Evolutionary conservation across 2,797 vertebrate species (phyloP), one percentile per base, ranked within the genome.

Genomic region (Hephaestus fuliginosus): DNA sequence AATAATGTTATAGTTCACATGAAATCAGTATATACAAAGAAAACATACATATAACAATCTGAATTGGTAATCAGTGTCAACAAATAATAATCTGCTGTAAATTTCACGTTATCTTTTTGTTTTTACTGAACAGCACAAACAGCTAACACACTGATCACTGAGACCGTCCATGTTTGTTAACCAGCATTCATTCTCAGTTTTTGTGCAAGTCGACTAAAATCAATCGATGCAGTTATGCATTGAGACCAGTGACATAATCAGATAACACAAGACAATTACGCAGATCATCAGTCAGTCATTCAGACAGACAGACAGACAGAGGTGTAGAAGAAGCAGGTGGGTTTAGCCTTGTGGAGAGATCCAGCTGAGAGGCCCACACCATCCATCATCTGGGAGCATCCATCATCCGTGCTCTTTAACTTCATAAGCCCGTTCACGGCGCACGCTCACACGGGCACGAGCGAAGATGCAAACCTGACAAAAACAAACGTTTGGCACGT

Each of bases 371-470:
- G 64, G 28, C 72, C 57, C 66, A 25, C 73, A 66, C 30, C 74
- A 83, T 85, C 80, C 76, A 84, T 88, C 82, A 84, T 78, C 63
- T 48, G 17, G 62, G 58, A 66, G 75, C 73, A 86, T 73, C 60
- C 72, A 67, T 83, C 76, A 74, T 82, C 53, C 41, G 70, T 71
- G 63, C 43, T 79, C 70, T 72, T 78, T 79, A 78, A 79, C 81
- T 76, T 62, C 60, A 72, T 66, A n/a, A 66, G 3, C 20, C 70
- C 15, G 44, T 20, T 7, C 36, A 39, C 8, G 20, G 22, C 70
- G 28, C n/a, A 13, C 46, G 25, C 28, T 18, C 25, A 49, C 57
- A 74, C 61, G 25, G 5, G 1, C 3, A 12, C 57, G 30, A 4
- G 39, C 49, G 14, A 4, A 30, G 5, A 53, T 33, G 43, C 14